A percentile compares a stretch with the other conserved stretches of the same genome.
These are phyloP conservation scores for Drosophila albomicans DNA, from an alignment of 1,140 invertebrate species.

Conservation along the genomic window DNA sequence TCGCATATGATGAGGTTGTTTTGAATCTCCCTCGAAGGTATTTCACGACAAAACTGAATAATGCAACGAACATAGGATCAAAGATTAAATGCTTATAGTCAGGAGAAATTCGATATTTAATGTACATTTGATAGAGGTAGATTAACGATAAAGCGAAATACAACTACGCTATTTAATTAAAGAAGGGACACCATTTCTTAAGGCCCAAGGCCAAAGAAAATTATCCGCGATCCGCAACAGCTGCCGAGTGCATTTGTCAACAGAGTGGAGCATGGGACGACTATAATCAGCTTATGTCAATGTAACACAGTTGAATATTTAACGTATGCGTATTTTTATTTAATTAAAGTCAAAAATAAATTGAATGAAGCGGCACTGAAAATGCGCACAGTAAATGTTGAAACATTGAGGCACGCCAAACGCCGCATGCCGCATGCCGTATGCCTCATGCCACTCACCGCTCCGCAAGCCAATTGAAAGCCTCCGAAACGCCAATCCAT, in stretches of 20 bases:
- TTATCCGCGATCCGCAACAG: constrained; percentile 3
- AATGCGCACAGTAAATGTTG: constrained; percentile 62
- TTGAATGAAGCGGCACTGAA: constrained; percentile 52
- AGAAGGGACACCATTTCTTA: neutral
- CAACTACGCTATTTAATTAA: neutral
- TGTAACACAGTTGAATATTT: constrained; percentile 36
- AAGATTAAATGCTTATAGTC: neutral
- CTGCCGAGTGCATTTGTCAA: constrained; percentile 23
- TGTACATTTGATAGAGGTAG: neutral
- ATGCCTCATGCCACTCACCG: neutral
- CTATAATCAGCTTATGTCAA: constrained; percentile 66
- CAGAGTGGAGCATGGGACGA: constrained; percentile 11
- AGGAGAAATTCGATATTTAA: neutral
- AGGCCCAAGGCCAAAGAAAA: neutral
- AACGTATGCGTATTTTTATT: constrained; percentile 76
- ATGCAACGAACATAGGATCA: too few relatives aligned
- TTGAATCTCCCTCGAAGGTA: neutral
- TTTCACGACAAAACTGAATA: neutral
- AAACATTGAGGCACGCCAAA: constrained; percentile 38
- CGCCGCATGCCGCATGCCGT: neutral
- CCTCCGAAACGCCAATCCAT: constrained; percentile 50
- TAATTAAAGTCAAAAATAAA: constrained; percentile 77
- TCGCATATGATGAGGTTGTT: constrained; percentile 3
- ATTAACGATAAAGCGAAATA: neutral
- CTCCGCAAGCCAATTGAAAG: constrained; percentile 62